A percentile compares a stretch with the other conserved stretches of the same genome.
These are phyloP conservation scores for Drosophila yooni DNA, from an alignment of 2,888 invertebrate genomes.

Conservation along the genomic window DNA sequence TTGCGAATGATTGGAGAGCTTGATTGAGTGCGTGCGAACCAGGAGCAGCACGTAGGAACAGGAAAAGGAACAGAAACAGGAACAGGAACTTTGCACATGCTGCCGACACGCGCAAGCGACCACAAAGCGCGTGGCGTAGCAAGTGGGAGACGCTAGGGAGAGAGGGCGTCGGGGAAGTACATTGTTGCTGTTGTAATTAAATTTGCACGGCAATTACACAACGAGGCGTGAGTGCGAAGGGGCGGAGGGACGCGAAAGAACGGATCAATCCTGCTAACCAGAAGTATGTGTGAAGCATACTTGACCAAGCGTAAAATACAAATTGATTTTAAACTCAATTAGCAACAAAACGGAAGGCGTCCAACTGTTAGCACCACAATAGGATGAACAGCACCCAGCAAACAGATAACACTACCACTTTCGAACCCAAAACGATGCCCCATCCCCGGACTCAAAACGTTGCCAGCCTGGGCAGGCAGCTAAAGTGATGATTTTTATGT, in stretches of 20 bases:
- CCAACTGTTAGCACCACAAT: conserved; percentile 47
- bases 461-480: conserved; percentile 1
- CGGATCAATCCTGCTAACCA: conserved; percentile 22
- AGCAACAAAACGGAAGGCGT: conserved; percentile 68
- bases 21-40: conserved; percentile 62
- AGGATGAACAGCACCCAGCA: conserved; percentile 32
- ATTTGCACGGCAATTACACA: conserved; percentile 85
- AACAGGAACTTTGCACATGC: not conserved
- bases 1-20: conserved; percentile 29
- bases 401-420: conserved; percentile 37
- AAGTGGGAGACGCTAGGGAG: not conserved
- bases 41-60: conserved; percentile 11
- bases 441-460: not conserved
- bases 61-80: not conserved
- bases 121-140: not conserved
- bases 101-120: conserved; percentile 4
- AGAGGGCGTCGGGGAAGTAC: not conserved
- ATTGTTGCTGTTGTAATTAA: conserved; percentile 82
- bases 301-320: conserved; percentile 68
- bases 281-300: not conserved
- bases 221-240: conserved; percentile 22
- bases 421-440: not conserved
- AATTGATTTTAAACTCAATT: conserved; percentile 86
- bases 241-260: not conserved
- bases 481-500: conserved; percentile 75